A percentile compares a stretch with the other conserved stretches of the same genome.
Conservation (phyloP, 2,797 vertebrate genomes). For the Thripadectes ignobilis region DNA sequence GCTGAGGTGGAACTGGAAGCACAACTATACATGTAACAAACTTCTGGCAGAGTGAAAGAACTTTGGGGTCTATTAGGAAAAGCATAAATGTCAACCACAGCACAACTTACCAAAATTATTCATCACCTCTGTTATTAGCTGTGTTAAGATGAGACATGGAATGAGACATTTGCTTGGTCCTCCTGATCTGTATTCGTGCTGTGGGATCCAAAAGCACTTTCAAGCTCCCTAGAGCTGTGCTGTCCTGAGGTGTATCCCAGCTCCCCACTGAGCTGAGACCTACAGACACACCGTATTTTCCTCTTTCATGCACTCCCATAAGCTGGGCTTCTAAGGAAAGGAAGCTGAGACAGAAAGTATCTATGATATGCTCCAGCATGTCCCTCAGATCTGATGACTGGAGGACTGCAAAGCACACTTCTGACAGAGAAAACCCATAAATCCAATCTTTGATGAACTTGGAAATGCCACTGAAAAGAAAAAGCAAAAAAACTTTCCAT, state of each 20-base stretch:
- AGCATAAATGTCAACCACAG: background rate
- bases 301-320: background rate
- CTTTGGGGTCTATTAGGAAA: background rate
- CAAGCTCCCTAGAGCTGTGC: background rate
- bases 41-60: background rate
- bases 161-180: background rate
- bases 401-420: background rate
- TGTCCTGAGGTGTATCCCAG: background rate
- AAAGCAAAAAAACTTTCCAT: background rate
- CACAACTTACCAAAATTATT: background rate
- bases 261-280: background rate
- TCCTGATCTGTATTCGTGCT: fast-evolving
- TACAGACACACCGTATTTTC: background rate
- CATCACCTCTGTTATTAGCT: background rate
- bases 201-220: background rate
- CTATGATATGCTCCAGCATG: background rate
- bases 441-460: background rate
- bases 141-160: background rate
- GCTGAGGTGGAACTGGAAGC: background rate
- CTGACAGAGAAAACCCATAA: background rate
- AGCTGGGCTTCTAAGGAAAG: background rate
- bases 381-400: background rate
- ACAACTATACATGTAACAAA: background rate
- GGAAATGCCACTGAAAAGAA: background rate
- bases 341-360: background rate